Base-by-base conservation (phyloP, 2,888 invertebrate genomes). In the Allophyes oxyacanthae region DNA sequence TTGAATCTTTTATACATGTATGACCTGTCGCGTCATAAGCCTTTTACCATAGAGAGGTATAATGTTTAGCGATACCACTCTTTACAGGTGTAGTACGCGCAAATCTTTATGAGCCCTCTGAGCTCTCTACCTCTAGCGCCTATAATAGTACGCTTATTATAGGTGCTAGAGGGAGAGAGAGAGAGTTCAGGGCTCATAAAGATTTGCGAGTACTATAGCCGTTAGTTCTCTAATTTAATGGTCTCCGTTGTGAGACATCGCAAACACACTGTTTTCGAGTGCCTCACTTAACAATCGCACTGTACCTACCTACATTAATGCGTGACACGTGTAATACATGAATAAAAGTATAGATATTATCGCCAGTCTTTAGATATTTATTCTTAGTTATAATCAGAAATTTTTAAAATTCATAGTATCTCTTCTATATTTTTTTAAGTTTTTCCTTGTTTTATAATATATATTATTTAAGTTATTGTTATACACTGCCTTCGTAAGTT, bases 311-410 rank as follows among this genome's bases (percentile, higher is more conserved):
- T 36, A 26, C 41, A 54, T 43, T 32, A 33, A 44, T 37, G 37
- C 37, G n/a, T n/a, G 30, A 52, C 14, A 49, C 36, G n/a, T n/a
- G n/a, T 63, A 55, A 58, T 67, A 73, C 62, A 57, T 64, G 38
- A 63, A 61, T 59, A n/a, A 62, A 63, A 61, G 50, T 46, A 50
- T 60, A 66, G 57, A 63, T 55, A 28, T 51, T 51, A 60, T 50
- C 40, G 42, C 38, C 51, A 64, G 55, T 54, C 65, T 57, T 58
- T 68, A 67, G 64, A 77, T 75, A 77, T 73, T 71, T 71, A 73
- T 75, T 68, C 62, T 61, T 77, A 72, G 70, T 60, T 59, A 52
- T 61, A 69, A 62, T 64, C 51, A 56, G 43, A 74, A 68, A 60
- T 70, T 60, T 51, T 44, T 40, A 57, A 61, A 64, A 58, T 56